Evolutionary conservation across 1,140 invertebrate genomes (phyloP), one percentile per base, ranked within the genome.

Genomic region (Drosophila pandora): DNA sequence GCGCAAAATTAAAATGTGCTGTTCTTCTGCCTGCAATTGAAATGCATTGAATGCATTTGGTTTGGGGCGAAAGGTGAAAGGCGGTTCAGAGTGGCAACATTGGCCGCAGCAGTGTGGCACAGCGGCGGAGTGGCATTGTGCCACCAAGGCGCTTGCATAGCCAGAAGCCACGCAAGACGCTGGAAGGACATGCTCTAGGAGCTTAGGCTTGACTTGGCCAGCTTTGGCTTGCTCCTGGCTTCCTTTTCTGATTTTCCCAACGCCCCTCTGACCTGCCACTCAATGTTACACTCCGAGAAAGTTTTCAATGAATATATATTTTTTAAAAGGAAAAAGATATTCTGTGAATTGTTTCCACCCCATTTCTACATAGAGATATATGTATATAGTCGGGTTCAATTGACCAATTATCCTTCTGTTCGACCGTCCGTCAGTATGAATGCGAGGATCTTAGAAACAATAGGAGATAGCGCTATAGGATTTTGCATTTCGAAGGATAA

Each of bases 1-100:
- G 45, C 17, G n/a, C 41, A 50, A 87, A 85, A 85, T 85, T 87
- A 85, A 85, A 87, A 67, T 60, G 70, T 56, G 53, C 45, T 58
- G 60, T 74, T 76, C 12, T 12, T 10, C 57, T 28, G 45, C n/a
- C 37, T 45, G 39, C 82, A 69, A 63, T 70, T 69, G 63, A 77
- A 87, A 76, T 85, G 78, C 73, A 82, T 82, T 85, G 71, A 74
- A 75, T 82, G 83, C 71, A 80, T 49, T 80, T 21, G 17, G 9
- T 9, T 21, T 17, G 41, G 41, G 58, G 28, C n/a, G 28, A 47
- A 43, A 25, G 53, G 49, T 43, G 37, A 69, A 61, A 60, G 57
- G 56, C 62, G 48, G 48, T 50, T 12, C 43, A 59, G 64, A 34
- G 55, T 25, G 59, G 7, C 23, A 34, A 10, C 60, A 28, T 12